phyloP scores from a whole-genome alignment of 2,888 invertebrate species.

The Brachyptera putata region DNA sequence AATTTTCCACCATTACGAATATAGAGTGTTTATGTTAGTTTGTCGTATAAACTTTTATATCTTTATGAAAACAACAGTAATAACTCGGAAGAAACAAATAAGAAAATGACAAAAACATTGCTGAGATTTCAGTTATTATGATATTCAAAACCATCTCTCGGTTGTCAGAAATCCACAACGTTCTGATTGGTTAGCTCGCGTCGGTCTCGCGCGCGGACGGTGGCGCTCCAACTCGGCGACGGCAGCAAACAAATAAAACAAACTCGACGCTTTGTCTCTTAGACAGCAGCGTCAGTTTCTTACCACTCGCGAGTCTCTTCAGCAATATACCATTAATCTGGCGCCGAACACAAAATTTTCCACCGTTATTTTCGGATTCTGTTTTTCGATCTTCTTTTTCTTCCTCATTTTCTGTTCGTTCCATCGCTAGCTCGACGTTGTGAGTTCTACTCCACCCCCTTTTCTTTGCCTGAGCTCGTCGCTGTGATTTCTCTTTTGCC shows the following conservation, averaged over 20 bases:
- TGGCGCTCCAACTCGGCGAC: constrained; percentile 7
- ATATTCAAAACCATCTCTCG: no score
- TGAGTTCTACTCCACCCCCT: not conserved
- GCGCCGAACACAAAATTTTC: constrained; percentile 21
- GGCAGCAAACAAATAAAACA: constrained; percentile 14
- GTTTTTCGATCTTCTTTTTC: constrained; percentile 12
- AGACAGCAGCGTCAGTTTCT: constrained; percentile 2
- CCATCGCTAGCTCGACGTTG: not conserved
- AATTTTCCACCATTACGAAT: no score
- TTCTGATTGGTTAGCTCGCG: constrained; percentile 13
- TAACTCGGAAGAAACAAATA: not conserved
- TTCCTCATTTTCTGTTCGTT: constrained; percentile 7
- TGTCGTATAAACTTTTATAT: no score
- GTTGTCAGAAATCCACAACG: constrained; percentile 13
- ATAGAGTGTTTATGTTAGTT: no score
- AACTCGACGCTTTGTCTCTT: not conserved
- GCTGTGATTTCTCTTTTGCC: constrained; percentile 21
- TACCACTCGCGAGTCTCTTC: not conserved
- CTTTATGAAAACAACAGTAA: no score
- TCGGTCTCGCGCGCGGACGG: constrained; percentile 1
- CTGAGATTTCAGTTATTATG: constrained; percentile 10
- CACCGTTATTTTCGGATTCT: constrained; percentile 24
- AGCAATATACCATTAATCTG: constrained; percentile 23
- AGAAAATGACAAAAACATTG: constrained; percentile 13
- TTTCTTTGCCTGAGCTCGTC: constrained; percentile 14